phyloP scores from a whole-genome alignment of 2,888 invertebrate genomes.

The Drosophila ezoana region DNA sequence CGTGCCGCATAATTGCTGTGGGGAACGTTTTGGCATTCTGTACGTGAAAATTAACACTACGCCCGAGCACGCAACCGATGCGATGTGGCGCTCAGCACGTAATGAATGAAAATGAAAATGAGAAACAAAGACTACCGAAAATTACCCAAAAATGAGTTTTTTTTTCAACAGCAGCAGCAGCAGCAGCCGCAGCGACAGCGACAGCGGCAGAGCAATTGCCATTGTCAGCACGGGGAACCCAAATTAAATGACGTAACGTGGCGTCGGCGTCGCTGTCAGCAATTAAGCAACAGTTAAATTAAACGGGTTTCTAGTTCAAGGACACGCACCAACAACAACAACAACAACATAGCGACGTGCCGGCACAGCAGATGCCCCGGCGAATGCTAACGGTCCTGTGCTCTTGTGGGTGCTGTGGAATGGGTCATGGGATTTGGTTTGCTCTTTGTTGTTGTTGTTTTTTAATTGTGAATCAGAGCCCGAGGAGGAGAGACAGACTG shows the following conservation, averaged over 20 bases:
- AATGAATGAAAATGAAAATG: constrained; percentile 79
- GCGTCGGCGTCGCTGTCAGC: constrained; percentile 73
- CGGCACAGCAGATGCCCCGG: constrained; percentile 40
- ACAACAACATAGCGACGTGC: constrained; percentile 36
- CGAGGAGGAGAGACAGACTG: background rate
- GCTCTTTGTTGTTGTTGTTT: constrained; percentile 36
- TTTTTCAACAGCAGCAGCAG: constrained; percentile 53
- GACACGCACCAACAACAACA: constrained; percentile 66
- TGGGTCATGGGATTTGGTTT: constrained; percentile 34
- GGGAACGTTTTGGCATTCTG: constrained; percentile 64
- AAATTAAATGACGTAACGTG: constrained; percentile 74
- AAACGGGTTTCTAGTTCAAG: constrained; percentile 84
- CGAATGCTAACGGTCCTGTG: constrained; percentile 21
- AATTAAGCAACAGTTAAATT: constrained; percentile 84
- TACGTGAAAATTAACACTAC: constrained; percentile 73
- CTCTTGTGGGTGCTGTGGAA: constrained; percentile 33
- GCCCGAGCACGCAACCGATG: constrained; percentile 47
- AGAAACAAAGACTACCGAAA: constrained; percentile 77
- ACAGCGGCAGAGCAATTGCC: constrained; percentile 19
- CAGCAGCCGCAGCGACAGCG: constrained; percentile 25
- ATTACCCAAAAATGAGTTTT: constrained; percentile 81
- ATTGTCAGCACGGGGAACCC: constrained; percentile 45
- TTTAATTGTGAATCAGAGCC: constrained; percentile 63
- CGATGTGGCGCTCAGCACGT: constrained; percentile 48
- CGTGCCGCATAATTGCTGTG: constrained; percentile 60